Percentiles rank a stretch among this genome's conserved stretches.
Conservation (phyloP, 2,113 vertebrate species). For the Microcebus lehilahytsara region DNA sequence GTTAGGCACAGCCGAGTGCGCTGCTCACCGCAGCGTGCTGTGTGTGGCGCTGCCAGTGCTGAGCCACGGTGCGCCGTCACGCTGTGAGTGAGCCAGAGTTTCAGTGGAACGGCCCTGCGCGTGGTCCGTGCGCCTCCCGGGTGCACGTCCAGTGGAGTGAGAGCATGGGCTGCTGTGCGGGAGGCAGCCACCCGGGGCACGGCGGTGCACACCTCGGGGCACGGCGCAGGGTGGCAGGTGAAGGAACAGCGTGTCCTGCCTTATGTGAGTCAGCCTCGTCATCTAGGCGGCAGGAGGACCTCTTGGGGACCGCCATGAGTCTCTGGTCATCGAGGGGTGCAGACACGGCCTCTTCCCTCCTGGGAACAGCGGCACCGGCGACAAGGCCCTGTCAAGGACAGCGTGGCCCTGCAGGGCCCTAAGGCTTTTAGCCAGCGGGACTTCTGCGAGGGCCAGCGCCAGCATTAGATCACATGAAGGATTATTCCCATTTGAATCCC, state of each 20-base stretch:
- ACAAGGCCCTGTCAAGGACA: not conserved
- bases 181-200: rapidly evolving
- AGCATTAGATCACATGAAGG: not conserved
- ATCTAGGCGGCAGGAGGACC: not conserved
- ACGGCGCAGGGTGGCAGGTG: too few relatives aligned
- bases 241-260: not conserved
- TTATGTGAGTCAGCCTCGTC: not conserved
- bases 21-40: not conserved
- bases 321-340: not conserved
- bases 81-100: not conserved
- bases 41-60: too few relatives aligned
- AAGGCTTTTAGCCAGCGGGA: not conserved
- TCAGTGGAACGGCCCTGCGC: rapidly evolving
- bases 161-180: too few relatives aligned
- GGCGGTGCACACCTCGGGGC: not conserved
- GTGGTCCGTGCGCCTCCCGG: rapidly evolving
- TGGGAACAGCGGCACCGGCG: rapidly evolving
- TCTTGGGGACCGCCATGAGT: too few relatives aligned
- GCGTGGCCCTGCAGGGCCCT: too few relatives aligned
- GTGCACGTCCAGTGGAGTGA: not conserved
- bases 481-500: not conserved
- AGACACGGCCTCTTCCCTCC: not conserved
- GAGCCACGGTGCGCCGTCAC: not conserved
- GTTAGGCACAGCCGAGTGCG: not conserved
- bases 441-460: not conserved